Evolutionary conservation across 1,140 invertebrate genomes (phyloP), one percentile per base, ranked within the genome.

Genomic region (Tetramorium parvispinum): DNA sequence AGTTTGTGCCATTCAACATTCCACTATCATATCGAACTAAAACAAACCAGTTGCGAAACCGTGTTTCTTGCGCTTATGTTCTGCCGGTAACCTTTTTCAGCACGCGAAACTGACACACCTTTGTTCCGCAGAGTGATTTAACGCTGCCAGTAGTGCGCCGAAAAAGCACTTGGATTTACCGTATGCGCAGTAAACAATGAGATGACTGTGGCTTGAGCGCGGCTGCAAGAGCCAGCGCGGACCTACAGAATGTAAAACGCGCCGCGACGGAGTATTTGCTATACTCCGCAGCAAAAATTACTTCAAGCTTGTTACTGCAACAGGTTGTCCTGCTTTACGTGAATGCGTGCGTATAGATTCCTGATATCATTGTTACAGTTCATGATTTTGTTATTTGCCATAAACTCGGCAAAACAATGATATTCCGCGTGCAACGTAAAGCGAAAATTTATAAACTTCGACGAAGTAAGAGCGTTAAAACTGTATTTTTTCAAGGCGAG

Each of bases 231-330:
- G 49, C 51, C 13, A 27, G 16, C 27, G 21, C 27, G 49, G 27
- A 63, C 16, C 27, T 61, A 53, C 49, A 57, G 68, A 82, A 57
- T 70, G 70, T 89, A 70, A 89, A 89, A 89, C 77, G 49, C 57
- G 43, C 46, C 59, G 61, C 77, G 77, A 75, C 66, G 68, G 77
- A 89, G 78, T 89, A 66, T 66, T 66, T 77, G 57, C 70, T 65
- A 46, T 66, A 40, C 55, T 53, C 37, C 55, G 46, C 40, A 21
- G 78, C 70, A 89, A 89, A 89, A 89, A 89, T 89, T 87, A 89
- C 82, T 89, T 73, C 21, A 66, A 43, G 61, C 77, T 89, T 73
- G 88, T 89, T 89, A 89, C 88, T 24, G 89, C 89, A 90, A 90
- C 89, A 90, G 89, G 89, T 90, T 89, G 89, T 68, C 78, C 55